Base-by-base conservation (phyloP, 2,113 vertebrate species). In the Pyxicephalus adspersus region DNA sequence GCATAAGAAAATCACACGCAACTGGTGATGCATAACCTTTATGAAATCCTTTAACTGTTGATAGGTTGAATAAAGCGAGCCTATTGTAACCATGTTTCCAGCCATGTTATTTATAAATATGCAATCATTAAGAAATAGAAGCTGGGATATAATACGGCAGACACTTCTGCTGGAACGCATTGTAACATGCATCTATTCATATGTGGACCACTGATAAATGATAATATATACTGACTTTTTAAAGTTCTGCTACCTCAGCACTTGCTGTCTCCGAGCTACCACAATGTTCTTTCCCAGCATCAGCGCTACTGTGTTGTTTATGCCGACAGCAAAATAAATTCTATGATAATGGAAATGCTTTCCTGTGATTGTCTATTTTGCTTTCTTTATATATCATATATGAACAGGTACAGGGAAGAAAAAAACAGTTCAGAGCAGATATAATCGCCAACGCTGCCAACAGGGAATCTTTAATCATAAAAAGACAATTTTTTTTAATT, bases 341-440 rank as follows among this genome's bases (percentile, higher is more conserved):
- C 67, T 52, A 70, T 70, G 50, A 54, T 52, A 70, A 70, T 70
- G 67, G 45, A 70, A 70, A 70, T 45, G 67, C 67, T 70, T 70
- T 70, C 45, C 52, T 70, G 45, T 20, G 50, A 70, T 70, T 70
- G 25, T 70, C 67, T 54, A 25, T 70, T 26, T 66, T 68, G 26
- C 52, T 70, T 22, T 19, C 23, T 54, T 70, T 70, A 68, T 51
- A 68, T 45, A 51, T 51, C 34, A 68, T 68, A 68, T 51, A 22
- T 68, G 65, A 38, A 68, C 65, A 68, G 22, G 38, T 68, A 51
- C 22, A 51, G 65, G 50, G 50, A 23, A 68, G 45, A 68, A 50
- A 68, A n/a, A 68, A 31, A 51, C 22, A 34, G 34, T 50, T 38
- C 25, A 38, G 17, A 25, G 38, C 38, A 45, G 38, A 45, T 45